Base-by-base conservation (phyloP, 2,797 vertebrate genomes). In the Labeo calbasu region DNA sequence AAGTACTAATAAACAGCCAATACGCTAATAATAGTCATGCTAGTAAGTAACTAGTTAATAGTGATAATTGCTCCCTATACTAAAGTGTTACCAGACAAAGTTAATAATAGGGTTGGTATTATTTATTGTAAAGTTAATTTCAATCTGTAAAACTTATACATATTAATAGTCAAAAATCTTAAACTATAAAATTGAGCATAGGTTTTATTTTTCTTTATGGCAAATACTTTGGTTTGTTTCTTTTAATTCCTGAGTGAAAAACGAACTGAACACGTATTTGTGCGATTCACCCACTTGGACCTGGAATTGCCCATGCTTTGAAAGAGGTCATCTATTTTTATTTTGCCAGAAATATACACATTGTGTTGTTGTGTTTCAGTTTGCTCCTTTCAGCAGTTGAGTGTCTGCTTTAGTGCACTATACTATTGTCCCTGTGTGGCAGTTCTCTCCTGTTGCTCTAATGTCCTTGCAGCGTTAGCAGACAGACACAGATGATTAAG, bases 401-500 rank as follows among this genome's bases (percentile, higher is more conserved):
- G 71, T 61, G 50, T 86, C 59, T 82, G 78, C 48, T 43, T 81
- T 25, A 76, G 83, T 82, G 78, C 85, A 51, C 75, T 55, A 63
- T 65, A 63, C 84, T 63, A 71, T 71, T 83, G 69, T 59, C 70
- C 61, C 63, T 87, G 86, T 87, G 69, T 86, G 86, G 86, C 76
- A 81, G 84, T 85, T 88, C 77, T 83, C 85, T 91, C 87, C 84
- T 84, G 84, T 84, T 82, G 82, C 88, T 82, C 86, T 88, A 88
- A 86, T 88, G 83, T 82, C 88, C 85, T 86, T 89, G 89, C 82
- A 86, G 84, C 82, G 84, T 91, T 87, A 89, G 87, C 83, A 87
- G 87, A 83, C 84, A 89, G 87, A 88, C 86, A 85, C 85, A 90
- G 88, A 94, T 93, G 92, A 94, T 94, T 92, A 93, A 93, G 94